These are phyloP conservation scores for Drosophila busckii DNA, from an alignment of 1,140 invertebrate genomes.

Conservation along the genomic window DNA sequence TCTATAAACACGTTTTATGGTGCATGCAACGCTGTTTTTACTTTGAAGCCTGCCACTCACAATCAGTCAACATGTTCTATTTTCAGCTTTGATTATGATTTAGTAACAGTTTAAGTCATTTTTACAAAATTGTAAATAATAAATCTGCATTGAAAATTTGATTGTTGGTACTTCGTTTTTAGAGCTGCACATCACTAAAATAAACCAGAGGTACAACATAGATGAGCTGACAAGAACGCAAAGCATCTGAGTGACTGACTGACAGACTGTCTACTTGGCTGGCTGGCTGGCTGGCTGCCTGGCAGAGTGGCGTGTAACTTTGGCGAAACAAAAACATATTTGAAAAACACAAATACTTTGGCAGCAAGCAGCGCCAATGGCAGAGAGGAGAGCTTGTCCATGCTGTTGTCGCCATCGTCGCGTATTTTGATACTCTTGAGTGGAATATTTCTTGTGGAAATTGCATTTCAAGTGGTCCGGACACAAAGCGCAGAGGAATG, in stretches of 20 bases:
- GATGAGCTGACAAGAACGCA: constrained; percentile 1
- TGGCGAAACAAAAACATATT: constrained; percentile 10
- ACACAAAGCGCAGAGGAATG: constrained; percentile 34
- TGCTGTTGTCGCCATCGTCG: not conserved
- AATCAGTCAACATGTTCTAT: not conserved
- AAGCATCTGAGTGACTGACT: not conserved
- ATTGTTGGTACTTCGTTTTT: no score
- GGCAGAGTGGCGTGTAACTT: constrained; percentile 8
- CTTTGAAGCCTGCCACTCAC: not conserved
- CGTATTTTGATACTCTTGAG: constrained; percentile 51
- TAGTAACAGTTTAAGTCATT: no score
- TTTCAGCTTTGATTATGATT: no score
- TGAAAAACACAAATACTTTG: not conserved
- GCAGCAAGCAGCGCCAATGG: not conserved
- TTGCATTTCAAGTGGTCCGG: constrained; percentile 45
- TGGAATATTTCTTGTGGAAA: constrained; percentile 52
- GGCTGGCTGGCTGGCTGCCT: constrained; percentile 1
- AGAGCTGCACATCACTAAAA: no score
- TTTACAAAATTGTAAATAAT: no score
- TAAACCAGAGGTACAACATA: no score
- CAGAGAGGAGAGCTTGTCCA: constrained; percentile 1
- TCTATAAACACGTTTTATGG: constrained; percentile 25
- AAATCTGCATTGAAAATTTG: no score
- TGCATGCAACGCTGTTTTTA: constrained; percentile 31
- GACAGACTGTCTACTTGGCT: constrained; percentile 8